Evolutionary conservation across 92 coral and sea anemone genomes (phyloP), one percentile per base, ranked within the genome.

Genomic region (Anthopleura xanthogrammica): DNA sequence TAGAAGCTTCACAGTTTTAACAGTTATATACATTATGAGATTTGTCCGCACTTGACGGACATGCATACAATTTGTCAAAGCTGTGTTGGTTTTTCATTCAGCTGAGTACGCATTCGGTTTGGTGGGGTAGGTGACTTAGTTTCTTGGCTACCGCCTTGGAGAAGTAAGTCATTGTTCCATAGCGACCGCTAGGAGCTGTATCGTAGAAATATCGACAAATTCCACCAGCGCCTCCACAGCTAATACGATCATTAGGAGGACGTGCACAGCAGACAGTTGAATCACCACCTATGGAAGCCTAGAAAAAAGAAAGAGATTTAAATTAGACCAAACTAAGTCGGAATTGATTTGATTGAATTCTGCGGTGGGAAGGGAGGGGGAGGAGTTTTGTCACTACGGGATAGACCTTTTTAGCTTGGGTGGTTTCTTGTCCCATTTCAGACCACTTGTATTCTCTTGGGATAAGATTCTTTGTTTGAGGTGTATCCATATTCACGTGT

Each of bases 181-280:
- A 96, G 60, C 99, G 95, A 50, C 99, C 99, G 71, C 99, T 96
- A 50, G 99, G 99, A 13, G 99, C 99, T 1, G 99, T 94, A 80
- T 96, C 99, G 83, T 96, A 96, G 83, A 96, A 96, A 81, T 93
- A 94, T 13, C 98, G 91, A 74, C 99, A 96, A 72, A 96, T 90
- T 10, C 99, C 99, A 29, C 90, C 88, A 22, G 94, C 97, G 7
- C 98, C 99, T 43, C 98, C 99, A 72, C 99, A 96, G 43, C 89
- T 90, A 78, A 90, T 80, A 54, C 90, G 88, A 20, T 94, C 98
- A 22, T 89, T 87, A 13, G 85, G 50, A 42, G 98, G 90, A 70
- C 94, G 95, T 60, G 96, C 93, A 74, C 99, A 96, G 82, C 98
- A 95, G 24, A 89, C 79, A 12, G 95, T 90, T 20, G 98, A 92